Evolutionary conservation across 2,113 vertebrate genomes (phyloP), one percentile per base, ranked within the genome.

Genomic region (Oncorhynchus masou): DNA sequence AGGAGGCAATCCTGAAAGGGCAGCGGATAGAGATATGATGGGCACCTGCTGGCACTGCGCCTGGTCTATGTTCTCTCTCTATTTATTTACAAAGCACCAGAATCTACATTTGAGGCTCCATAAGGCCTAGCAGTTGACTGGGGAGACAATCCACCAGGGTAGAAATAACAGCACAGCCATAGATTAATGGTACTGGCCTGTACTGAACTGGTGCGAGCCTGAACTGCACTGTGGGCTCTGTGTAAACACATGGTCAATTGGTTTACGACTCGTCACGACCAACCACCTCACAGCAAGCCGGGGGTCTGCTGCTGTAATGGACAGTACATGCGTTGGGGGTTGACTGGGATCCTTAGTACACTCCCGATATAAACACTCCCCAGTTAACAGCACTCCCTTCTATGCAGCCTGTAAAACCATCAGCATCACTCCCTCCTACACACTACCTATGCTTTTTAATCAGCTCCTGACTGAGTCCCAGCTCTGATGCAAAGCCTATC

Each of bases 81-180:
- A 75, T 79, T 84, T 82, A 51, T 74, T n/a, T 22, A 2, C 68
- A 57, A 71, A 64, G 70, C 54, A 83, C 69, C 69, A 72, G 75
- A 79, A 75, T 80, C 34, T 74, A 69, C 78, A 76, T 71, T 45
- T 45, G 74, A 66, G 69, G 77, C 74, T 70, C 76, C n/a, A 62
- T 51, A 75, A 74, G 31, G 34, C 83, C 76, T 73, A 79, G 74
- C 80, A 80, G 81, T 71, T 83, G 74, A 69, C 70, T 71, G 39
- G 59, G 71, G 79, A 72, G 67, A 60, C 84, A 81, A 85, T 88
- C 85, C 81, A 80, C 25, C 68, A 27, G 9, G 62, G 74, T 34
- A 72, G 70, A 73, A 75, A 87, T 72, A 82, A 84, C 83, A 82
- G 81, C 80, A 77, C 76, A 70, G 71, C 72, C 72, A 82, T 80